phyloP scores from a whole-genome alignment of 2,797 vertebrate genomes.

The Euphonia xanthogaster region DNA sequence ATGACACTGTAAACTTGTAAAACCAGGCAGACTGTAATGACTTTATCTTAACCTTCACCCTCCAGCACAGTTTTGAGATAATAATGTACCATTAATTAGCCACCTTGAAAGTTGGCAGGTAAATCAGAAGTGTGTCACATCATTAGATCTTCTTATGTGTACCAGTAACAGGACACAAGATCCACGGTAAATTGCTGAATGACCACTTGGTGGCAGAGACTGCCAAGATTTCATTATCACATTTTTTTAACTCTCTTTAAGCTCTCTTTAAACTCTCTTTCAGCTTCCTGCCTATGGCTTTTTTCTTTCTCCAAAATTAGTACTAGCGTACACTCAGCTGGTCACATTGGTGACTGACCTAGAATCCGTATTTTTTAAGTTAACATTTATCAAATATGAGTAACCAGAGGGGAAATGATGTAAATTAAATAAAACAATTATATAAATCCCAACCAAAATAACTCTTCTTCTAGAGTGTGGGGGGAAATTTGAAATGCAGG shows the following conservation, averaged over 20 bases:
- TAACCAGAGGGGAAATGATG: fast-evolving
- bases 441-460: neutral
- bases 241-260: neutral
- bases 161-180: neutral
- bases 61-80: neutral
- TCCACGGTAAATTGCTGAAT: neutral
- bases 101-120: neutral
- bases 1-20: neutral
- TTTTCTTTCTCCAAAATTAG: neutral
- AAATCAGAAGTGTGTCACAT: neutral
- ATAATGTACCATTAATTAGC: neutral
- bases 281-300: neutral
- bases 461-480: neutral
- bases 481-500: neutral
- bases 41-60: neutral
- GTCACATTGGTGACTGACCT: neutral
- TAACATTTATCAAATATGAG: neutral
- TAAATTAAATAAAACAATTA: neutral
- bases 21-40: neutral
- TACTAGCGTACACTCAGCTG: neutral
- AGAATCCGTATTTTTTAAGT: neutral
- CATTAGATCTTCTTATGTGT: neutral
- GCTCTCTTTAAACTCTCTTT: neutral
- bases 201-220: slow-evolving; percentile 70
- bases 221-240: neutral